Conservation (phyloP, 1,140 invertebrate species). For the Drosophila nebulosa region DNA sequence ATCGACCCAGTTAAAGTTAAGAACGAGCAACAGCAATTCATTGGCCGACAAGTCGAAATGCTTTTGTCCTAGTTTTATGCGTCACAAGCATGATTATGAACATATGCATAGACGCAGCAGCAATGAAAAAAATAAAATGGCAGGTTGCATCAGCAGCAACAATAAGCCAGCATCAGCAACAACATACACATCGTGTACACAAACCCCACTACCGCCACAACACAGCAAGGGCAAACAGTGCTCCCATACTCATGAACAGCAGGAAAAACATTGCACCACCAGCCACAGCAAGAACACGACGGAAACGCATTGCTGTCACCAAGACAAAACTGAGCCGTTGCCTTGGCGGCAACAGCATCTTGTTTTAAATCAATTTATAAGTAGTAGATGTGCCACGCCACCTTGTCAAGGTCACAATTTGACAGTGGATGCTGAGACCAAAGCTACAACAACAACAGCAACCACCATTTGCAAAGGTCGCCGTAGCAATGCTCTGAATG, state of each 20-base stretch:
- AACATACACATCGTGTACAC: slow-evolving; percentile 49
- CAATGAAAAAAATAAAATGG: slow-evolving; percentile 14
- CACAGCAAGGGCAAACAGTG: slow-evolving; percentile 9
- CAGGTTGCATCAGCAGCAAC: slow-evolving; percentile 39
- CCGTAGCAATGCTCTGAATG: slow-evolving; percentile 55
- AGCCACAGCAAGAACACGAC: slow-evolving; percentile 17
- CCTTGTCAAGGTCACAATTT: slow-evolving; percentile 66
- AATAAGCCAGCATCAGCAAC: slow-evolving; percentile 16
- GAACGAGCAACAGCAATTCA: slow-evolving; percentile 11
- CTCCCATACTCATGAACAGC: slow-evolving; percentile 28
- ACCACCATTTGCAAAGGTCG: slow-evolving; percentile 39
- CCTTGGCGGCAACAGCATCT: slow-evolving; percentile 80
- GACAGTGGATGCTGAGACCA: slow-evolving; percentile 67
- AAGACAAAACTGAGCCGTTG: slow-evolving; percentile 73
- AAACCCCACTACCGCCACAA: slow-evolving; percentile 37
- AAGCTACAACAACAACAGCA: slow-evolving; percentile 10
- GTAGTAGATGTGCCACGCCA: slow-evolving; percentile 38
- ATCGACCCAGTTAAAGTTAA: slow-evolving; percentile 46
- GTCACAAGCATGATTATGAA: slow-evolving; percentile 57
- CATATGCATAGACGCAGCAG: slow-evolving; percentile 22
- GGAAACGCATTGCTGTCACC: slow-evolving; percentile 38
- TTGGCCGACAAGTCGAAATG: slow-evolving; percentile 45
- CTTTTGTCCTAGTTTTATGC: slow-evolving; percentile 71
- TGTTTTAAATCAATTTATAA: slow-evolving; percentile 75
- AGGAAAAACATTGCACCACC: slow-evolving; percentile 31